Evolutionary conservation across 2,797 vertebrate species (phyloP).

Genomic region (Adrianichthys oophorus): DNA sequence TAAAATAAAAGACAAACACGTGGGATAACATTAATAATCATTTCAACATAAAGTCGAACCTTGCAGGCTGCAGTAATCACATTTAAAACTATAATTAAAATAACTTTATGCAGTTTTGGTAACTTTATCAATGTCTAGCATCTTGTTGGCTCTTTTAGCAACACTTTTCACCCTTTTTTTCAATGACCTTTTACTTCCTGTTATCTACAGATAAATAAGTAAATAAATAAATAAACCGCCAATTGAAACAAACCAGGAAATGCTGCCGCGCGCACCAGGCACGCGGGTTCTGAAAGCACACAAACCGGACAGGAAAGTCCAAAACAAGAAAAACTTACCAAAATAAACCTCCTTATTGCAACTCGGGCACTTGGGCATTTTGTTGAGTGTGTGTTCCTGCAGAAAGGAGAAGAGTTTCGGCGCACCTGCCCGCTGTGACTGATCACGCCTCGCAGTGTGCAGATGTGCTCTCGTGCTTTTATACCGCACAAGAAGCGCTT

Average conservation of each 20-base stretch:
- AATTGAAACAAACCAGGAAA: slow-evolving; percentile 22
- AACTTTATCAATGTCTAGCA: no score
- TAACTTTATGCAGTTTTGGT: no score
- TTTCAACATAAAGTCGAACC: no score
- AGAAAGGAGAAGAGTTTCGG: slow-evolving; percentile 1
- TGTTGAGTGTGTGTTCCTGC: slow-evolving; percentile 26
- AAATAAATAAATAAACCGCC: neutral
- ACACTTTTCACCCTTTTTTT: neutral
- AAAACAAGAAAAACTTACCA: slow-evolving; percentile 79
- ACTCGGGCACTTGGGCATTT: slow-evolving; percentile 95
- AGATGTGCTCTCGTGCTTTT: slow-evolving; percentile 54
- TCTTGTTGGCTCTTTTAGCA: no score
- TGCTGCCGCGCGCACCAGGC: neutral
- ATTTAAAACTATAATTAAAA: no score
- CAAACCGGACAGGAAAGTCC: neutral
- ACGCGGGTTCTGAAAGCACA: neutral
- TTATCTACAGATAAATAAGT: slow-evolving; percentile 4
- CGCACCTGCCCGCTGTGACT: slow-evolving; percentile 57
- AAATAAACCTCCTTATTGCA: slow-evolving; percentile 95
- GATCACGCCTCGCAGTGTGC: slow-evolving; percentile 54
- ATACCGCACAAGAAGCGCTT: slow-evolving; percentile 65
- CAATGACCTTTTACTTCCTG: slow-evolving; percentile 27
- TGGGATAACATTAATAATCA: no score
- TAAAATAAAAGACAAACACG: no score
- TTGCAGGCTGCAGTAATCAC: no score